Evolutionary conservation across 1,140 invertebrate genomes (phyloP), one percentile per base, ranked within the genome.

Genomic region (Sycophaga agraensis): DNA sequence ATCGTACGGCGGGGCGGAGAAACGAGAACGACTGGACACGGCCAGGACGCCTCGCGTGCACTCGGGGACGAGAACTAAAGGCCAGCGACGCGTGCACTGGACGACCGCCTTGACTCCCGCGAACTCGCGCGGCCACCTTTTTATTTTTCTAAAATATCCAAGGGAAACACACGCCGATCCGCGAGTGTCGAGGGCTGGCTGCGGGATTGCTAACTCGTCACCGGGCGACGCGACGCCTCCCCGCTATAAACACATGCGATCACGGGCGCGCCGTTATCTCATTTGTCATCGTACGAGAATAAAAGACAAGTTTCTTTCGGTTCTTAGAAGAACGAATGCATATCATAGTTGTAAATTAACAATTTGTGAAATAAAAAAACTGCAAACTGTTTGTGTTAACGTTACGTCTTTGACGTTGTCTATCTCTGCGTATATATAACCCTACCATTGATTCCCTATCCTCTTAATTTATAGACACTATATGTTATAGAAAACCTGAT

Each of bases 321-420:
- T 84, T 84, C 84, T 84, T 84, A 87, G 86, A 88, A 84, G 85
- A 88, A 87, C 85, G 85, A 86, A 88, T 89, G 88, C 88, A 89
- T 90, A 90, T 90, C 87, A 89, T 89, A 89, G 88, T 87, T 90
- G 88, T 90, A 89, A 88, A 82, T 77, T 78, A 79, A 70, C 70
- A 74, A 79, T 79, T 79, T 79, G 77, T 79, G 75, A 79, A 79
- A 81, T 79, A 79, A 81, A 80, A 79, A 79, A 79, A 74, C 73
- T 79, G 76, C 77, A 81, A 80, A 79, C 74, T 81, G 79, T 79
- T 79, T 80, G 77, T 79, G 78, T 80, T 80, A 79, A 76, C 39
- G 48, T 57, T 63, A 58, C 35, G 54, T 57, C 24, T 63, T 51
- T 11, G 34, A 53, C n/a, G 40, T 48, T 61, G 21, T 61, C 0